Conservation (phyloP, 2,113 vertebrate species). For the Aix galericulata region DNA sequence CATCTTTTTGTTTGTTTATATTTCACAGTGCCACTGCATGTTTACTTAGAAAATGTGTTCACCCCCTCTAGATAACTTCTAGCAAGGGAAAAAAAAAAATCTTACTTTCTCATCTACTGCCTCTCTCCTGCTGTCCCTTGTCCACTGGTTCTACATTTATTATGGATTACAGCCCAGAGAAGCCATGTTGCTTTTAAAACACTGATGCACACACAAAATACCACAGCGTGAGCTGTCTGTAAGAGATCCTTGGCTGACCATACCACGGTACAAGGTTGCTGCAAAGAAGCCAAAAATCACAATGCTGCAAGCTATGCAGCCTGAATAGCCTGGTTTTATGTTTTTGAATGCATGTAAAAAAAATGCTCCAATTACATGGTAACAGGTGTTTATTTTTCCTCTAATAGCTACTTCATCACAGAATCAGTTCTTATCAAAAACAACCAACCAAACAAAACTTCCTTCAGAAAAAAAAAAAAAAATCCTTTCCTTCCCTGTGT, state of each 20-base stretch:
- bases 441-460: background rate
- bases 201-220: background rate
- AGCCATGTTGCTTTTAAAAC: background rate
- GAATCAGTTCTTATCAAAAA: background rate
- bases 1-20: background rate
- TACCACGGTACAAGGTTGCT: background rate
- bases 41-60: background rate
- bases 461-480: background rate
- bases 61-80: background rate
- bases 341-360: background rate
- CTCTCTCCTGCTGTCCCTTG: background rate
- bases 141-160: background rate
- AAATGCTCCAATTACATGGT: background rate
- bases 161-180: background rate
- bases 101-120: background rate
- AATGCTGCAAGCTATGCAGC: background rate
- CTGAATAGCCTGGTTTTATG: background rate
- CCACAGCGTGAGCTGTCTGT: background rate
- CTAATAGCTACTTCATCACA: background rate
- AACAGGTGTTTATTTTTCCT: background rate
- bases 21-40: background rate
- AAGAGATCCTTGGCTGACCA: background rate
- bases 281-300: background rate
- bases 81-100: accelerated
- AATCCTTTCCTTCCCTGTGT: background rate